Evolutionary conservation across 2,113 vertebrate species (phyloP).

Genomic region (Holacanthus passer): DNA sequence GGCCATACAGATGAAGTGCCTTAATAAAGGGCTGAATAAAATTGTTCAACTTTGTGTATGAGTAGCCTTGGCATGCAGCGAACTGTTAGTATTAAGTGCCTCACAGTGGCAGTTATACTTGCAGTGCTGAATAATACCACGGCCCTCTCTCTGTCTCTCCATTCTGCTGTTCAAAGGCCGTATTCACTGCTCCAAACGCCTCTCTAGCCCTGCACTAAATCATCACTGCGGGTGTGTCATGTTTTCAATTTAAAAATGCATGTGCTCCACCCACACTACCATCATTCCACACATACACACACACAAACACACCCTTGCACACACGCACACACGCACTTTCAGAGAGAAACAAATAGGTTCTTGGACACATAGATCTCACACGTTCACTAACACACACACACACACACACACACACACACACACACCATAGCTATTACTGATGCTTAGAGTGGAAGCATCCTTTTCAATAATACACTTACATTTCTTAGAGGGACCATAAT

Average conservation of each 20-base stretch:
- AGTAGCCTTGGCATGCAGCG: constrained; percentile 52
- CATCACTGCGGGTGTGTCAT: constrained; percentile 73
- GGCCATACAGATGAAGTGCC: constrained; percentile 36
- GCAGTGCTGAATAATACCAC: constrained; percentile 47
- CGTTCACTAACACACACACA: background rate
- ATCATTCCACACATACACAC: constrained; percentile 32
- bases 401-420: constrained; percentile 35
- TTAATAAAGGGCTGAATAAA: constrained; percentile 49
- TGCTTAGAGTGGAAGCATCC: constrained; percentile 66
- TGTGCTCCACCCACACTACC: constrained; percentile 69
- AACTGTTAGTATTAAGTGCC: constrained; percentile 55
- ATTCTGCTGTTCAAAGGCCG: constrained; percentile 64
- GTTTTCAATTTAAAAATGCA: constrained; percentile 82
- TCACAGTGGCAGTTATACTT: constrained; percentile 48
- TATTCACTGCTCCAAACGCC: constrained; percentile 53
- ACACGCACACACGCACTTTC: background rate
- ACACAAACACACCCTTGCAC: background rate
- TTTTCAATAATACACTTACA: constrained; percentile 74
- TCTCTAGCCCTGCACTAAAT: constrained; percentile 67
- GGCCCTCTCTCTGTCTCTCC: constrained; percentile 46
- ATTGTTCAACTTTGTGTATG: constrained; percentile 33
- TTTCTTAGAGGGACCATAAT: constrained; percentile 60
- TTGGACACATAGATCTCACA: constrained; percentile 22
- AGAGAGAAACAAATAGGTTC: constrained; percentile 40
- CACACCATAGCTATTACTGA: constrained; percentile 52